Conservation (phyloP, 2,797 vertebrate species). For the Gobio occitaniae region DNA sequence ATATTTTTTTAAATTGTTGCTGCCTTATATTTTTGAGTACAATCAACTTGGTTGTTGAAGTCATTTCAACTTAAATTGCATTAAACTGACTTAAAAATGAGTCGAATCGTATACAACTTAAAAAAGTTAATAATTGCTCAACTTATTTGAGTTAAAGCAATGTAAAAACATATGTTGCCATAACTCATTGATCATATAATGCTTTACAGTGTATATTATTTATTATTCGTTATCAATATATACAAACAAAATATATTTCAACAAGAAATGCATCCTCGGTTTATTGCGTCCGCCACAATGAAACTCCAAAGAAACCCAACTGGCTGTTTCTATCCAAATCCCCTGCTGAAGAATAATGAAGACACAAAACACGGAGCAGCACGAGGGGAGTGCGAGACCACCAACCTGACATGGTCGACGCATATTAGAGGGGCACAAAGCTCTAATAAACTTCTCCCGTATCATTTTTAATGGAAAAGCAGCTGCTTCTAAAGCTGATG, state of each 20-base stretch:
- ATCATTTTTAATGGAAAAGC: conserved; percentile 79
- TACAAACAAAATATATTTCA: not conserved
- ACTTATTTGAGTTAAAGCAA: not conserved
- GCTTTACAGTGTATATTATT: too few species aligned
- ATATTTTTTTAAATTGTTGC: not conserved
- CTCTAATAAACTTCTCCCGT: conserved; percentile 85
- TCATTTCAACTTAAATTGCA: not conserved
- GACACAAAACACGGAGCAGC: conserved; percentile 50
- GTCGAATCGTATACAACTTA: too few species aligned
- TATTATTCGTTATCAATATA: not conserved
- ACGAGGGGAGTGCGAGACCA: conserved; percentile 71
- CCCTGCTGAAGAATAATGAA: conserved; percentile 59
- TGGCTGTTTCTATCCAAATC: conserved; percentile 36
- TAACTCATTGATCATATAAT: not conserved
- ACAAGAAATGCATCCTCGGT: not conserved
- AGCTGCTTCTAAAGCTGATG: conserved; percentile 78
- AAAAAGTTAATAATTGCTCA: too few species aligned
- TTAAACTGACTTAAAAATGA: not conserved
- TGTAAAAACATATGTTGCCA: not conserved
- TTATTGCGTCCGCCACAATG: not conserved
- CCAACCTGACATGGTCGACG: conserved; percentile 77
- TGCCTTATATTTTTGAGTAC: not conserved
- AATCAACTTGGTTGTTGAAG: not conserved
- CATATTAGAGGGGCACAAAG: conserved; percentile 72
- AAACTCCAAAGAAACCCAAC: conserved; percentile 17